Percentiles rank a stretch among this genome's conserved stretches.
Evolutionary conservation across 92 coral and sea anemone species (phyloP).

Genomic region (Plumapathes pennacea): DNA sequence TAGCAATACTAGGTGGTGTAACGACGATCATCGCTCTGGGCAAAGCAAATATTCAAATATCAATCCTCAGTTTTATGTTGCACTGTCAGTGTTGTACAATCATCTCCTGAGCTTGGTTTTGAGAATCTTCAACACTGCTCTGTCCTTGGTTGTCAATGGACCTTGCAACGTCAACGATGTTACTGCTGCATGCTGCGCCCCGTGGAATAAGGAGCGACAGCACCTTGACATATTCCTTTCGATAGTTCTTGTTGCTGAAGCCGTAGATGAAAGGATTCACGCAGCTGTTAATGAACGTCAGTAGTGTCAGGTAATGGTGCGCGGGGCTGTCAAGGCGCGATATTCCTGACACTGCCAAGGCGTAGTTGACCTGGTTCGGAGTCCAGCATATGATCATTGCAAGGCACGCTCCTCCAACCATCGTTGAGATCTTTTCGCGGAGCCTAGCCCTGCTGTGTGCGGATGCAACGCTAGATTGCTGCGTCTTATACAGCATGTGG

Average conservation of each 20-base stretch:
- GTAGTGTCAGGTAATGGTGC: constrained; percentile 14
- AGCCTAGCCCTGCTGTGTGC: constrained; percentile 26
- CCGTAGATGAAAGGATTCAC: constrained; percentile 26
- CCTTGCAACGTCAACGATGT: too few species aligned
- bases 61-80: too few species aligned
- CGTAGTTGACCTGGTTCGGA: constrained; percentile 30
- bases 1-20: too few species aligned
- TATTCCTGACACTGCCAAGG: constrained; percentile 24
- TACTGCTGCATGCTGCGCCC: constrained; percentile 35
- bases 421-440: constrained; percentile 28
- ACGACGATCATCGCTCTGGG: too few species aligned
- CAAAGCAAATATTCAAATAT: too few species aligned
- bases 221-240: neutral
- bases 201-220: too few species aligned
- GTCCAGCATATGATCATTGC: constrained; percentile 10
- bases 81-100: too few species aligned
- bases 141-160: too few species aligned
- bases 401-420: constrained; percentile 9
- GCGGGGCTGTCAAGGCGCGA: neutral
- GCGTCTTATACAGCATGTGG: constrained; percentile 20
- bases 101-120: too few species aligned
- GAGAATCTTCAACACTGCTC: too few species aligned
- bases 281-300: constrained; percentile 22
- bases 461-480: neutral
- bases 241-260: constrained; percentile 20